phyloP scores from a whole-genome alignment of 1,140 invertebrate species.

The Drosophila asahinai region DNA sequence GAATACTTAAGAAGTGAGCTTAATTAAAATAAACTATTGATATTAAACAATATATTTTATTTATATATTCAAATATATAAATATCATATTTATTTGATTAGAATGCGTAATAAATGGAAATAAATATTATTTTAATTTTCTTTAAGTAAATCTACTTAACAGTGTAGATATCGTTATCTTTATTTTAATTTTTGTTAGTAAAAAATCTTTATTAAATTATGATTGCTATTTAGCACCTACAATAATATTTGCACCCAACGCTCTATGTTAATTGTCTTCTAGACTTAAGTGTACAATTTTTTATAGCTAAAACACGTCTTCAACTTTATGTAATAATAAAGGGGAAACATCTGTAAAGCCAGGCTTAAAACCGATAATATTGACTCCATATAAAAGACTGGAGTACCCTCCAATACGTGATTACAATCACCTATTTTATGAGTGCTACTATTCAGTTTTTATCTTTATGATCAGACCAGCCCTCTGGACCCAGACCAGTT shows the following conservation, averaged over 20 bases:
- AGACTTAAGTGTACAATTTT: neutral
- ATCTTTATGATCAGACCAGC: conserved; percentile 12
- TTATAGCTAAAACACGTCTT: neutral
- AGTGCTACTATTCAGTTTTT: neutral
- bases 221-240: no score
- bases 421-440: neutral
- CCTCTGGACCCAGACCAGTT: conserved; percentile 17
- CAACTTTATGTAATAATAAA: neutral
- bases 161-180: neutral
- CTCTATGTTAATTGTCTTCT: no score
- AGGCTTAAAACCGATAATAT: neutral
- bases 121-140: no score
- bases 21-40: neutral
- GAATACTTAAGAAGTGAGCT: neutral
- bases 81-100: neutral
- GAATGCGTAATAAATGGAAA: neutral
- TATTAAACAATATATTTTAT: neutral
- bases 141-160: no score
- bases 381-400: neutral
- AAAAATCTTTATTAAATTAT: no score
- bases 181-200: neutral
- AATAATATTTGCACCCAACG: no score
- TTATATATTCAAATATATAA: neutral
- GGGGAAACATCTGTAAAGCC: neutral
- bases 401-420: no score